phyloP scores from a whole-genome alignment of 1,140 invertebrate genomes.

The Stegodyphus mimosarum region DNA sequence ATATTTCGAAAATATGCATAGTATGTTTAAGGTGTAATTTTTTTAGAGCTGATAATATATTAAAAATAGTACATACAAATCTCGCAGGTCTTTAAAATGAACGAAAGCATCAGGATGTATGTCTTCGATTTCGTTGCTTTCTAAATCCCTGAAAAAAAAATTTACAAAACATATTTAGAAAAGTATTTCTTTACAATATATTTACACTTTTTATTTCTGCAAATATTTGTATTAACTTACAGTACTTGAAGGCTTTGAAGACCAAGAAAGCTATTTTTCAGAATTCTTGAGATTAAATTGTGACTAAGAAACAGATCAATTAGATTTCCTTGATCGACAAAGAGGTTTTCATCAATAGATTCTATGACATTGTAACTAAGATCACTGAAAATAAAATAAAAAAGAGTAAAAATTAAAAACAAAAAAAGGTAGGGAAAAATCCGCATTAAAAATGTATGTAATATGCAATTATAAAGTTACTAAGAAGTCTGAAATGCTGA shows the following conservation, averaged over 20 bases:
- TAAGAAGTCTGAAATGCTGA: too few species aligned
- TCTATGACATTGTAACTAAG: constrained; percentile 85
- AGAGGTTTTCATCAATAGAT: constrained; percentile 75
- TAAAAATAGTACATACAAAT: constrained; percentile 79
- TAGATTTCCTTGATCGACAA: constrained; percentile 78
- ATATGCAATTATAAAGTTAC: too few species aligned
- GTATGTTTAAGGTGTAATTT: too few species aligned
- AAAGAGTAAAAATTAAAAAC: not conserved
- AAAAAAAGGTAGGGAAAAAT: too few species aligned
- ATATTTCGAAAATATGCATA: too few species aligned
- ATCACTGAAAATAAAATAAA: constrained; percentile 75
- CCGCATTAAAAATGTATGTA: too few species aligned
- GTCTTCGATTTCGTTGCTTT: constrained; percentile 83
- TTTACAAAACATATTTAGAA: too few species aligned
- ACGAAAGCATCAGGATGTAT: constrained; percentile 89
- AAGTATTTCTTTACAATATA: too few species aligned
- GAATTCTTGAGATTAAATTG: constrained; percentile 82
- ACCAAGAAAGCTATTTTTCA: constrained; percentile 82
- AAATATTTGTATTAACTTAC: too few species aligned
- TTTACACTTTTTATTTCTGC: too few species aligned
- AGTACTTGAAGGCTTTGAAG: constrained; percentile 83
- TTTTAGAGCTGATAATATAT: too few species aligned
- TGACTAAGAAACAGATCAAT: constrained; percentile 87
- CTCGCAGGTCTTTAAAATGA: constrained; percentile 81
- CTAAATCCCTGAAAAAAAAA: constrained; percentile 74